These are phyloP conservation scores for Euleptes europaea DNA, from an alignment of 2,113 vertebrate genomes.

Conservation along the genomic window DNA sequence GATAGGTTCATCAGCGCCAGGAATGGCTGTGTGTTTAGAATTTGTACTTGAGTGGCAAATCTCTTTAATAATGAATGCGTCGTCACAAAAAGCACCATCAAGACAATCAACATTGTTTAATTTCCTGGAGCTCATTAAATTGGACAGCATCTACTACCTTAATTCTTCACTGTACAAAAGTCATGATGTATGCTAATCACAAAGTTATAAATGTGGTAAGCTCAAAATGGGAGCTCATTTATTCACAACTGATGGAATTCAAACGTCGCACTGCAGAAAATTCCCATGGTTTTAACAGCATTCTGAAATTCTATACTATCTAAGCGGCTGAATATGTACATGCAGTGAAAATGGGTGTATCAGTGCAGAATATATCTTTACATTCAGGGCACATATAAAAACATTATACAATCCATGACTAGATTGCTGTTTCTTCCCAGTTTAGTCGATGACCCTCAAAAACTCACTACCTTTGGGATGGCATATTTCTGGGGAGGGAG, in stretches of 20 bases:
- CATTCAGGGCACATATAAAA: constrained; percentile 1
- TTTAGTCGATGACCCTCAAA: background rate
- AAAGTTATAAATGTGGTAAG: background rate
- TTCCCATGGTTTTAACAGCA: constrained; percentile 1
- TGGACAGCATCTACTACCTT: background rate
- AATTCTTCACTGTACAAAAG: background rate
- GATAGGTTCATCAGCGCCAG: background rate
- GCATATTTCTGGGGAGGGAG: background rate
- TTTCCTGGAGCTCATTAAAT: constrained; percentile 13
- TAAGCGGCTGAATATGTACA: constrained; percentile 5
- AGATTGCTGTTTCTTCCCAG: background rate
- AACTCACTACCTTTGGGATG: background rate
- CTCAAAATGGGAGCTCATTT: background rate
- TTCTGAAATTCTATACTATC: constrained; percentile 1
- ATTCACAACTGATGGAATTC: background rate
- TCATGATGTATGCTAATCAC: background rate
- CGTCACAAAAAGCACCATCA: background rate
- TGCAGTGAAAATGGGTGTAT: background rate
- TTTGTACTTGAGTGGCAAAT: background rate
- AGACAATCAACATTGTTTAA: constrained; percentile 1
- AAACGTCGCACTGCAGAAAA: background rate
- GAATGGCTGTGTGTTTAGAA: background rate
- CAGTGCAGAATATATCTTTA: background rate
- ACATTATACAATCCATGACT: background rate
- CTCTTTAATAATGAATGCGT: background rate